Base-by-base conservation (phyloP, 2,888 invertebrate genomes). In the Kuschelorhynchus macadamiae region DNA sequence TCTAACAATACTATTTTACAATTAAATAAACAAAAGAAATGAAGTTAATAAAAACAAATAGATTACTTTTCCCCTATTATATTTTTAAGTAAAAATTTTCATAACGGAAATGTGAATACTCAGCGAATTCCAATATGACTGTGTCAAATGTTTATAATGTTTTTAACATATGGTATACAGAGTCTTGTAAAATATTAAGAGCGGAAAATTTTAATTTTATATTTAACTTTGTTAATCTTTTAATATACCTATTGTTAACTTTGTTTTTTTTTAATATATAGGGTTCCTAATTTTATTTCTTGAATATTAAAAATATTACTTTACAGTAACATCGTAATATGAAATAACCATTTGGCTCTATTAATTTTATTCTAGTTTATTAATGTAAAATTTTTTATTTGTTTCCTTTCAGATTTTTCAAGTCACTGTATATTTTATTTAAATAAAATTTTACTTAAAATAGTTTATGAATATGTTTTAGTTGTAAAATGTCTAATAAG, bases 401-500 rank as follows among this genome's bases (percentile, higher is more conserved):
- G 30, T 18, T 17, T 36, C 8, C 5, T 21, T 25, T 21, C 7
- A 25, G 7, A 25, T 56, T 44, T 42, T 25, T 42, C 44, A 30
- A 25, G 16, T 21, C 56, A n/a, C 30, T 56, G 56, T 44, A 44
- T 44, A 18, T 39, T 7, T 21, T 52, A 44, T 42, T 56, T 56
- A 18, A 61, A 44, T 55, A 36, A 53, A 5, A n/a, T 49, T 59
- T 59, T 39, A 53, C 36, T 50, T 59, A 65, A 52, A 52, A 50
- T 41, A 57, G 57, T 66, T 57, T 60, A 66, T 50, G 30, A 52
- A 18, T 21, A 59, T 66, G 66, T 59, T 66, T 59, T 66, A 66
- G 57, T 32, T 60, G 80, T 79, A 78, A 76, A 70, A 71, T 74
- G 75, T 71, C 73, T 77, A 74, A 77, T 77, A 78, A 77, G 76